These are phyloP conservation scores for Dynastes maya DNA, from an alignment of 2,888 invertebrate species.

Conservation along the genomic window DNA sequence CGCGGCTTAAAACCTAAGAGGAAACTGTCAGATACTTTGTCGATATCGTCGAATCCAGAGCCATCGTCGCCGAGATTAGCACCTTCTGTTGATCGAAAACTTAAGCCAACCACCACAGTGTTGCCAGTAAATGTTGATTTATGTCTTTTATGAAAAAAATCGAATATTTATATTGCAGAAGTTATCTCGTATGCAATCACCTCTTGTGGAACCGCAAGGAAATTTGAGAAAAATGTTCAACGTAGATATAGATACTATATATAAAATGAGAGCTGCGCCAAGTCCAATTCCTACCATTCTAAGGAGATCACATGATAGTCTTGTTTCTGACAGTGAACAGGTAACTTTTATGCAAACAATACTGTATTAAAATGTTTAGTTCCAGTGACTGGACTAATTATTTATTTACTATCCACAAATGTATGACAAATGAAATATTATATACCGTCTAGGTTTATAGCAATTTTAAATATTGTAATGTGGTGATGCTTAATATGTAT, in stretches of 20 bases:
- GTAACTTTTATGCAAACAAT: constrained; percentile 46
- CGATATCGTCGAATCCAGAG: constrained; percentile 67
- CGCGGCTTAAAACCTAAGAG: constrained; percentile 85
- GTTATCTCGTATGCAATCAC: constrained; percentile 9
- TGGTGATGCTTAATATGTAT: too few species aligned
- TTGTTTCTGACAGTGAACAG: constrained; percentile 58
- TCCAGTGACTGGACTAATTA: too few species aligned
- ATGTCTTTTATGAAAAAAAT: background rate
- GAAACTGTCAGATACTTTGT: constrained; percentile 71
- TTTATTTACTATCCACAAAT: too few species aligned
- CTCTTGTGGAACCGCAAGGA: constrained; percentile 8
- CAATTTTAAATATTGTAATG: too few species aligned
- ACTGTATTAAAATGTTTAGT: too few species aligned
- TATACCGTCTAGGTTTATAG: too few species aligned
- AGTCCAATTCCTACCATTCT: constrained; percentile 72
- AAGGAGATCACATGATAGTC: constrained; percentile 66
- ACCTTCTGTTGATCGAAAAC: constrained; percentile 77
- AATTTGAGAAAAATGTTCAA: constrained; percentile 45
- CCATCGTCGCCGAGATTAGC: constrained; percentile 70
- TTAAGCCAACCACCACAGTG: constrained; percentile 73
- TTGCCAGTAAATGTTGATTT: constrained; percentile 65
- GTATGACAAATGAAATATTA: too few species aligned
- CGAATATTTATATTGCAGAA: background rate
- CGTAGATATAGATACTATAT: constrained; percentile 23
- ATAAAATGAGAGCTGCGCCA: constrained; percentile 70